Conservation (phyloP, 2,888 invertebrate species). For the Thecophora atra region DNA sequence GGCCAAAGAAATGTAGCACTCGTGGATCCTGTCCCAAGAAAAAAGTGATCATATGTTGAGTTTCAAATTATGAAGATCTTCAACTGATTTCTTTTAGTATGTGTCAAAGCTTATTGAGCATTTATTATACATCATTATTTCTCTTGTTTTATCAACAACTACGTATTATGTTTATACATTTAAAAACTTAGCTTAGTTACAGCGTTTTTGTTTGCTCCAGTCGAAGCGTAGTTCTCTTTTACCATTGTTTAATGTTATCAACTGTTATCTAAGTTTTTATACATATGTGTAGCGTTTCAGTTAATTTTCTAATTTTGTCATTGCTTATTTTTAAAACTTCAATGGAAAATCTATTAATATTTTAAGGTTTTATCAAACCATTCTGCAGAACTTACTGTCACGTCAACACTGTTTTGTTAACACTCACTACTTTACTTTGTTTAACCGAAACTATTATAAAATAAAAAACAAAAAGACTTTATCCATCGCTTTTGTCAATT, state of each 20-base stretch:
- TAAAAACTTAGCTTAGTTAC: too few species aligned
- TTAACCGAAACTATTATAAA: not conserved
- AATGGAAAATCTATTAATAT: not conserved
- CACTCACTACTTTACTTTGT: slow-evolving; percentile 1
- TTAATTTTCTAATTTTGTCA: not conserved
- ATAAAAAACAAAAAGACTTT: not conserved
- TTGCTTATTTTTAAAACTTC: not conserved
- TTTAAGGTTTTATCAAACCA: not conserved
- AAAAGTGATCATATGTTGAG: not conserved
- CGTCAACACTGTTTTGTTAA: not conserved
- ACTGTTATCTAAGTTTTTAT: not conserved
- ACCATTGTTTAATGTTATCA: not conserved
- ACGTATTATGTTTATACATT: too few species aligned
- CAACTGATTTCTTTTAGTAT: too few species aligned
- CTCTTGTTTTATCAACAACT: too few species aligned
- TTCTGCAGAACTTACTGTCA: not conserved
- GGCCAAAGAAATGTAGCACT: not conserved
- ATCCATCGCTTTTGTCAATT: not conserved
- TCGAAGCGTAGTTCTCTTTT: not conserved
- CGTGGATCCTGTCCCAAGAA: not conserved
- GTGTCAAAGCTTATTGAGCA: too few species aligned
- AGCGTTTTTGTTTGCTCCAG: not conserved
- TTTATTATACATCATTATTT: too few species aligned
- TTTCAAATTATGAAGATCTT: not conserved
- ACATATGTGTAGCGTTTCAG: not conserved